Evolutionary conservation across 2,797 vertebrate genomes (phyloP).

Genomic region (Vespertilio murinus): DNA sequence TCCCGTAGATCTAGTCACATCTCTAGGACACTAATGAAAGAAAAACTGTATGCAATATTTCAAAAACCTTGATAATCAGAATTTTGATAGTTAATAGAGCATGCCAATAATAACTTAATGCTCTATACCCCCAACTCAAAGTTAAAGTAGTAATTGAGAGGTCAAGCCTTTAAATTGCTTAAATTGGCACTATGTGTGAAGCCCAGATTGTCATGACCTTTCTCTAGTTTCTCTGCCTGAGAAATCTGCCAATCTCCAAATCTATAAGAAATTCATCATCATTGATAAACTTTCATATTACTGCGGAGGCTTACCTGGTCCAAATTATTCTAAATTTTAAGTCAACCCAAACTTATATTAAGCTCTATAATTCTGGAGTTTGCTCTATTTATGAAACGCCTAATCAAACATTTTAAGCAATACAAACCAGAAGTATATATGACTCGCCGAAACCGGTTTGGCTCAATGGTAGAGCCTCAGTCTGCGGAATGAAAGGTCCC

Average conservation of each 20-base stretch:
- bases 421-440: slow-evolving; percentile 8
- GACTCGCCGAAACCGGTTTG: too few relatives aligned
- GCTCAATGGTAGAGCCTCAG: too few relatives aligned
- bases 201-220: background rate
- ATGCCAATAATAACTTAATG: background rate
- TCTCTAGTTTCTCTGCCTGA: background rate
- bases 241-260: background rate
- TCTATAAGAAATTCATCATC: background rate
- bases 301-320: background rate
- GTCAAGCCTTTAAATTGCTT: background rate
- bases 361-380: slow-evolving; percentile 32
- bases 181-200: background rate
- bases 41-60: background rate
- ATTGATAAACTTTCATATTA: background rate
- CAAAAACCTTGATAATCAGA: background rate
- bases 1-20: background rate
- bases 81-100: background rate
- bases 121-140: background rate
- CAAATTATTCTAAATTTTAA: slow-evolving; percentile 34
- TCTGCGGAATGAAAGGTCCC: too few relatives aligned
- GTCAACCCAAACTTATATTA: background rate
- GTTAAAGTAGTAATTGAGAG: background rate
- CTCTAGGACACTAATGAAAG: background rate
- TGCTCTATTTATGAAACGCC: slow-evolving; percentile 31
- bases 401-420: slow-evolving; percentile 53